These are phyloP conservation scores for Metaphire vulgaris DNA, from an alignment of 1,140 invertebrate genomes.

Conservation along the genomic window DNA sequence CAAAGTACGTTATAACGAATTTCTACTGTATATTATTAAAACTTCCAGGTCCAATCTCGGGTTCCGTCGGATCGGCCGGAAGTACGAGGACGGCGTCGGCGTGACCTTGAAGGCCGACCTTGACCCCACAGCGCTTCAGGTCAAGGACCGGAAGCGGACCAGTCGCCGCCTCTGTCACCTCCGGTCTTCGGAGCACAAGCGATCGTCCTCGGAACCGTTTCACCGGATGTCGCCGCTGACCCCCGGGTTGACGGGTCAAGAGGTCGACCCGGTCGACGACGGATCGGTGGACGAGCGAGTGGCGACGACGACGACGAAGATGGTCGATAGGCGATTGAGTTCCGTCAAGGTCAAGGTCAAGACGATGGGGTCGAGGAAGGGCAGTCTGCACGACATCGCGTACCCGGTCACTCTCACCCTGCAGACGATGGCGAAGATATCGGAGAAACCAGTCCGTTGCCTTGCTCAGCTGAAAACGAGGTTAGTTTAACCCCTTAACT, in stretches of 20 bases:
- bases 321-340: not conserved
- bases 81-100: not conserved
- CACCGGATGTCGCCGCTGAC: constrained; percentile 1
- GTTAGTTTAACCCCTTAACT: not conserved
- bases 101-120: not conserved
- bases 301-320: not conserved
- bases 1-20: too few relatives aligned
- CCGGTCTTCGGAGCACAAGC: not conserved
- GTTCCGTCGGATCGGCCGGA: not conserved
- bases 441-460: not conserved
- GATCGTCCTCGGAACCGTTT: not conserved
- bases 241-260: not conserved
- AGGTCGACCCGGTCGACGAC: not conserved
- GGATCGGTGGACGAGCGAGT: not conserved
- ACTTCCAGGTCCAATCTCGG: too few relatives aligned
- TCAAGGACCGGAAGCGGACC: constrained; percentile 1
- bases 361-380: not conserved
- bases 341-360: not conserved
- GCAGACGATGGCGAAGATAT: not conserved
- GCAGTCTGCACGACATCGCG: not conserved
- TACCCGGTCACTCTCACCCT: not conserved
- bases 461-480: not conserved
- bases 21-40: too few relatives aligned
- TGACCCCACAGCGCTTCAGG: not conserved
- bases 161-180: not conserved